Evolutionary conservation across 2,888 invertebrate species (phyloP).

Genomic region (Druceiella hillmani): DNA sequence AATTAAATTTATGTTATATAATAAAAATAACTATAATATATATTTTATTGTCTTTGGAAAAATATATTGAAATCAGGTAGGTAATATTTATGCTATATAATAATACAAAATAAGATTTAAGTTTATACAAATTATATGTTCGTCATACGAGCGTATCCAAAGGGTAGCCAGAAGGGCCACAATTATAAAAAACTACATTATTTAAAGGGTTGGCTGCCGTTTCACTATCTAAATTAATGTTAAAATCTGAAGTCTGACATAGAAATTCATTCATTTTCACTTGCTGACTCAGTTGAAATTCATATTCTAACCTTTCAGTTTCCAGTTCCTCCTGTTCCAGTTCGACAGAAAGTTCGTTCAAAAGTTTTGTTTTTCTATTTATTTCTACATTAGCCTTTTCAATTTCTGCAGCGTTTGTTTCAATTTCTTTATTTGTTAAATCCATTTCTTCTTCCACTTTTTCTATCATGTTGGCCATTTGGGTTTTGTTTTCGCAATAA

Average conservation of each 20-base stretch:
- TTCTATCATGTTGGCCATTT: constrained; percentile 44
- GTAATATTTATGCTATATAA: no score
- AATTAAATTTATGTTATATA: no score
- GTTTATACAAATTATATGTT: no score
- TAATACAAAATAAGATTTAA: no score
- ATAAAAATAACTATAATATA: no score
- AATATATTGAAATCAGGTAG: no score
- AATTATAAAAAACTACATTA: not conserved
- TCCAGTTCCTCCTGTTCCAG: constrained; percentile 48
- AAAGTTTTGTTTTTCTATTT: constrained; percentile 46
- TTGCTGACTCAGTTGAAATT: constrained; percentile 33
- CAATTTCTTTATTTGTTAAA: constrained; percentile 48
- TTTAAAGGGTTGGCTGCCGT: no score
- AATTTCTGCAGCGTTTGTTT: constrained; percentile 46
- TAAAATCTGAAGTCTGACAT: no score
- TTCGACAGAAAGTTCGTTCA: constrained; percentile 50
- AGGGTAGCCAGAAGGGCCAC: constrained; percentile 31
- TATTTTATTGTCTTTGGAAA: no score
- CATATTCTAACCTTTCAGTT: constrained; percentile 45
- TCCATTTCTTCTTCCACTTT: constrained; percentile 51
- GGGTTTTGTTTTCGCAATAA: constrained; percentile 44
- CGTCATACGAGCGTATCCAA: constrained; percentile 49
- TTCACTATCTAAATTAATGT: no score
- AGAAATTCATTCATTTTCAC: constrained; percentile 22
- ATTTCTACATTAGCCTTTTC: constrained; percentile 48